Conservation (phyloP, 2,797 vertebrate species). For the Meda fulgida region DNA sequence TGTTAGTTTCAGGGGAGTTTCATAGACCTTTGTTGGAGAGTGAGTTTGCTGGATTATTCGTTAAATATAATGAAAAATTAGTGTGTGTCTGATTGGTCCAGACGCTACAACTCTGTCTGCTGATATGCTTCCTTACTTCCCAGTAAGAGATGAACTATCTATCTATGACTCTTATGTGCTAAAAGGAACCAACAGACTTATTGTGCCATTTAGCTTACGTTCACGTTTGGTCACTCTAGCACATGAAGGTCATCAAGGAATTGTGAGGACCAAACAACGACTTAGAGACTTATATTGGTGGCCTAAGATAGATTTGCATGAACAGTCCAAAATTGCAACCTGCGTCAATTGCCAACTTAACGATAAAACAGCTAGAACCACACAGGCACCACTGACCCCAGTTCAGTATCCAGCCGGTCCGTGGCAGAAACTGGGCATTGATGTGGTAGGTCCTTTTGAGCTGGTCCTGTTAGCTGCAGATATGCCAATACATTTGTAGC, state of each 20-base stretch:
- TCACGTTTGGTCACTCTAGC: background rate
- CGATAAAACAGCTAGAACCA: background rate
- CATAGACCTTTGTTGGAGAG: too few relatives aligned
- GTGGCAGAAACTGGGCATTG: background rate
- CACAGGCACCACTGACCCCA: background rate
- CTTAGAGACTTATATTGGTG: background rate
- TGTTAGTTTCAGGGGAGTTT: too few relatives aligned
- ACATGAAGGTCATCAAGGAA: background rate
- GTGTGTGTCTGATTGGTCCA: too few relatives aligned
- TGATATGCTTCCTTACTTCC: background rate
- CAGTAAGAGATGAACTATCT: background rate
- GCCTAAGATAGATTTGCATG: background rate
- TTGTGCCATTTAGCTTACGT: background rate
- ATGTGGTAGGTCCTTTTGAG: conserved; percentile 29
- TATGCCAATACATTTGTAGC: conserved; percentile 18
- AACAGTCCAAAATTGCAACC: background rate
- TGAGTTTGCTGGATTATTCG: too few relatives aligned
- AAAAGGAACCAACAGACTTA: background rate
- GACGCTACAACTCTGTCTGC: background rate
- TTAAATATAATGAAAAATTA: too few relatives aligned
- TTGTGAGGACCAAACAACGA: background rate
- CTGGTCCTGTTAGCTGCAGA: background rate
- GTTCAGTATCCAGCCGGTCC: background rate
- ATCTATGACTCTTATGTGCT: background rate
- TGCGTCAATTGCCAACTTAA: background rate